Evolutionary conservation across 2,888 invertebrate species (phyloP).

Genomic region (Antheraea assamensis): DNA sequence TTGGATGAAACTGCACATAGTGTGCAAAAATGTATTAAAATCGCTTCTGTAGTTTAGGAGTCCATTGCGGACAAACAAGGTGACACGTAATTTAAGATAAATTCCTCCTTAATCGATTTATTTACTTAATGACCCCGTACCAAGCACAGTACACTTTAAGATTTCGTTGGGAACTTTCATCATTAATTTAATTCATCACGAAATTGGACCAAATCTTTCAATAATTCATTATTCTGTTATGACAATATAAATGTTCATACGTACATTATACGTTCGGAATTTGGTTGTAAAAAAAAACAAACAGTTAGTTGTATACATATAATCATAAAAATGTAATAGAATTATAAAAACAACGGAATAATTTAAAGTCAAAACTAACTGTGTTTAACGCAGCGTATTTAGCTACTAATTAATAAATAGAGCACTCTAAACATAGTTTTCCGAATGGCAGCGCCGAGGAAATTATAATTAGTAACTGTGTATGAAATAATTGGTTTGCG

Average conservation of each 20-base stretch:
- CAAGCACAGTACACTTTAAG: neutral
- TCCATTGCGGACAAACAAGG: no score
- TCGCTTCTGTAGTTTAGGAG: no score
- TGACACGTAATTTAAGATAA: no score
- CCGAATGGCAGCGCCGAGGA: conserved; percentile 59
- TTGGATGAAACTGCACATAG: no score
- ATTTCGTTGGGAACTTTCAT: neutral
- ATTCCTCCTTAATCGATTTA: neutral
- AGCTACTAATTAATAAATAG: conserved; percentile 62
- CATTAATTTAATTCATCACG: neutral
- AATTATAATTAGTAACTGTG: conserved; percentile 67
- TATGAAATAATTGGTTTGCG: conserved; percentile 61
- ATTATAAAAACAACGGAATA: neutral
- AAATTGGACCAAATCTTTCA: neutral
- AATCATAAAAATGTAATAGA: neutral
- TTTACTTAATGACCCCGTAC: neutral
- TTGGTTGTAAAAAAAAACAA: neutral
- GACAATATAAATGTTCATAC: neutral
- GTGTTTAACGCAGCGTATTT: conserved; percentile 55
- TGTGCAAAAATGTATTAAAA: no score
- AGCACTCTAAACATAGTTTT: conserved; percentile 64
- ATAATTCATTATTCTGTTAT: neutral
- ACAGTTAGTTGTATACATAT: neutral
- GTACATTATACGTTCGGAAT: neutral
- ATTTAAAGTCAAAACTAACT: conserved; percentile 32